A percentile compares a stretch with the other conserved stretches of the same genome.
Evolutionary conservation across 1,140 invertebrate genomes (phyloP).

Genomic region (Drosophila azteca): DNA sequence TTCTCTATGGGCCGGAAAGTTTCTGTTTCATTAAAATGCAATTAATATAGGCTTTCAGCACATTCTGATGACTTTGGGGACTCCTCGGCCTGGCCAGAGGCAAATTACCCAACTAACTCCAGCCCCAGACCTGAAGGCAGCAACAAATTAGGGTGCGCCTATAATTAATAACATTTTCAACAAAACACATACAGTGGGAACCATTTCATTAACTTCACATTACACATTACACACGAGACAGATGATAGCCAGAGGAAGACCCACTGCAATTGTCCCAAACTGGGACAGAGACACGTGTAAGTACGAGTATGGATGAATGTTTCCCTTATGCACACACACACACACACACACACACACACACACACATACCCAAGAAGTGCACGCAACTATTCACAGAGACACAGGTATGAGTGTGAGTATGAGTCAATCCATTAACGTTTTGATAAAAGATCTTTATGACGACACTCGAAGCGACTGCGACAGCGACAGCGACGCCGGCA

Average conservation of each 20-base stretch:
- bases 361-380: conserved; percentile 40
- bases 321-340: conserved; percentile 36
- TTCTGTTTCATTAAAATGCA: conserved; percentile 76
- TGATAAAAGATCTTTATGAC: conserved; percentile 84
- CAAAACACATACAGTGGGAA: conserved; percentile 41
- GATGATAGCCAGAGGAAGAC: neutral
- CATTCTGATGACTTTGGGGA: conserved; percentile 55
- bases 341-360: conserved; percentile 31
- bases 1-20: conserved; percentile 17
- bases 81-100: conserved; percentile 28
- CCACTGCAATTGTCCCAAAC: conserved; percentile 56
- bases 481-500: conserved; percentile 58
- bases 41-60: conserved; percentile 80
- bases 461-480: conserved; percentile 70
- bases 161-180: conserved; percentile 76
- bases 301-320: neutral
- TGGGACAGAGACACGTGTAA: conserved; percentile 55
- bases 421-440: conserved; percentile 83
- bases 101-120: conserved; percentile 54
- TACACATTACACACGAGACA: conserved; percentile 48
- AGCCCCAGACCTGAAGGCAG: conserved; percentile 18
- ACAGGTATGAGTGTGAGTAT: conserved; percentile 58
- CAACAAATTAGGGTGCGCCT: conserved; percentile 73
- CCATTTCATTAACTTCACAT: conserved; percentile 77
- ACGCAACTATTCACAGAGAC: conserved; percentile 34